Evolutionary conservation across 2,113 vertebrate genomes (phyloP), one percentile per base, ranked within the genome.

Genomic region (Alexandromys fortis): DNA sequence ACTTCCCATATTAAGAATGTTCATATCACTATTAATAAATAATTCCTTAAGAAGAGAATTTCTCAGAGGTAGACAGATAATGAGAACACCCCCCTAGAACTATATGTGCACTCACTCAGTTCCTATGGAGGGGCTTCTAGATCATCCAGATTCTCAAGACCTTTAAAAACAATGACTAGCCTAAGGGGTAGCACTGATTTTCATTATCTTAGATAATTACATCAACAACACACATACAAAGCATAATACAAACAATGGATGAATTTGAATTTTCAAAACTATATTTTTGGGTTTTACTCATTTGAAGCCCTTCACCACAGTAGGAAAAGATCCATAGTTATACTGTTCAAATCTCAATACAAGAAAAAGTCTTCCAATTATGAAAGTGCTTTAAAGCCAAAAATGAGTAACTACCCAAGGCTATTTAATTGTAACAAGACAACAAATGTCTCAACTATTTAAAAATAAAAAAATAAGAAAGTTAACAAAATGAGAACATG

Each of bases 351-450:
- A 96, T 88, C 70, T 93, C 73, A 95, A 47, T 30, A 82, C 1
- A 79, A 47, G 94, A 35, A 94, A 90, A 97, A 81, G 11, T 79
- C 22, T 61, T 47, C 38, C 21, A 86, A 87, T 86, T 95, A 85
- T 91, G 55, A 73, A 97, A 97, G 28, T 47, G 96, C 10, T 89
- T 96, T 95, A 94, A 91, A 93, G n/a, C 1, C 5, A 72, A 81
- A 90, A 61, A 24, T 38, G 77, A 91, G 4, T 83, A 63, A 83
- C 38, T 94, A 94, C 28, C 28, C 45, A 95, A 52, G 24, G 22
- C 17, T 95, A 70, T n/a, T 19, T 76, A 87, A 76, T 90, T 86
- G 55, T 65, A 47, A 81, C 10, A 87, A 72, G 52, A 76, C 28
- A 75, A 75, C 10, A 58, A 70, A 78, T 67, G 42, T 78, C 61